Evolutionary conservation across 2,797 vertebrate genomes (phyloP), one percentile per base, ranked within the genome.

Genomic region (Acomys russatus): DNA sequence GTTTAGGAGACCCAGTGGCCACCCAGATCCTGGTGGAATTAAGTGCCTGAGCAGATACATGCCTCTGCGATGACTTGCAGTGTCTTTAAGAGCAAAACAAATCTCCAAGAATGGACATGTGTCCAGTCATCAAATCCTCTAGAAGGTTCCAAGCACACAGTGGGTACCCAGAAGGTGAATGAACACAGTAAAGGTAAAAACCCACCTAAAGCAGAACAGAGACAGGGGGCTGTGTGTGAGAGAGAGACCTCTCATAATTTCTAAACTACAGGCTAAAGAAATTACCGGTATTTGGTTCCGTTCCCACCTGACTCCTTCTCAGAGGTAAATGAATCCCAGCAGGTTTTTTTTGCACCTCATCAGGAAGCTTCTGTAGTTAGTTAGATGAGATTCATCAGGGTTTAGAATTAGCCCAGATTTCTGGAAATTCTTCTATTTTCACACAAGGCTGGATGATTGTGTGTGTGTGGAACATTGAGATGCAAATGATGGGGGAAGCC

Each of bases 381-480:
- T 97, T 95, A 98, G 96, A 97, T 98, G 87, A 96, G 97, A 98
- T 97, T 98, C 97, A 98, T 89, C 1, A 61, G 97, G 95, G 90
- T 97, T 98, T 97, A 98, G 96, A 98, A 98, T 98, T 94, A 97
- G 95, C 98, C 95, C 96, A 97, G 95, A 97, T 96, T 98, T 98
- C 96, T 97, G 95, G 94, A 90, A 94, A 96, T 96, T 97, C 83
- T 96, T 97, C 92, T 97, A 98, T 98, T 98, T 98, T 97, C 98
- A 97, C 97, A 98, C 98, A 98, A 98, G 98, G 66, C 96, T 97
- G 97, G 77, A 3, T 98, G 98, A 98, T 98, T 98, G 98, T 98
- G 44, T 97, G 97, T 44, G 98, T 98, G 98, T 96, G 88, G 94
- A 98, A 97, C 98, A 98, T 98, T 98, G 98, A 98, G 98, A 99